Conservation (phyloP, 2,888 invertebrate species). For the Eupithecia subumbrata region DNA sequence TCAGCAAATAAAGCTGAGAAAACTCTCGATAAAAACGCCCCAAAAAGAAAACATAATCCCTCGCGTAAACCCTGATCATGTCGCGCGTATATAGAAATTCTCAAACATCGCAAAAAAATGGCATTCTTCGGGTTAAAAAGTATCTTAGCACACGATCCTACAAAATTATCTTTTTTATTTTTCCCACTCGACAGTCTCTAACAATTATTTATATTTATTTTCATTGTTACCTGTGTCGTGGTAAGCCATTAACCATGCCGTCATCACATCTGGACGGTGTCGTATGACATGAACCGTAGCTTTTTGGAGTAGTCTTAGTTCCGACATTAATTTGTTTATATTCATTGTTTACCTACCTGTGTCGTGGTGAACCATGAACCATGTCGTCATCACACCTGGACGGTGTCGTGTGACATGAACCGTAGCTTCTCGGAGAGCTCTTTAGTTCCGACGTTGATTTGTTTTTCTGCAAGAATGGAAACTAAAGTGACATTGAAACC, state of each 20-base stretch:
- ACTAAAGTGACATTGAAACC: neutral
- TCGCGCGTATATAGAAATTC: no score
- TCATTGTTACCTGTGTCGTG: slow-evolving; percentile 46
- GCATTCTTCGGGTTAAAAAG: no score
- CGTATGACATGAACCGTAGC: slow-evolving; percentile 64
- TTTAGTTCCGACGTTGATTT: slow-evolving; percentile 80
- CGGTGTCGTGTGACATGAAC: slow-evolving; percentile 62
- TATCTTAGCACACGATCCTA: no score
- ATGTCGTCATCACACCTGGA: slow-evolving; percentile 75
- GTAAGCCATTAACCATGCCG: slow-evolving; percentile 70
- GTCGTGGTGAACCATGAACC: slow-evolving; percentile 71
- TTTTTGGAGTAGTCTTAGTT: slow-evolving; percentile 73
- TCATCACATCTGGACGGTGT: slow-evolving; percentile 73
- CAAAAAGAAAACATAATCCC: no score
- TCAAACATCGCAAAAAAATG: no score
- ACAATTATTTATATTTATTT: no score
- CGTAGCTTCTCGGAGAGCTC: slow-evolving; percentile 71
- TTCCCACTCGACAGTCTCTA: no score
- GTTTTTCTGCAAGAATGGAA: slow-evolving; percentile 67
- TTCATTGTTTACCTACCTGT: slow-evolving; percentile 57
- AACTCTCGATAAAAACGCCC: no score
- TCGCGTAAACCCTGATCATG: no score
- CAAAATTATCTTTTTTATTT: no score
- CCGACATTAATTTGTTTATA: slow-evolving; percentile 57
- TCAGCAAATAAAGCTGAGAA: no score